Base-by-base conservation (phyloP, 2,113 vertebrate genomes). In the Nothocercus nigrocapillus region DNA sequence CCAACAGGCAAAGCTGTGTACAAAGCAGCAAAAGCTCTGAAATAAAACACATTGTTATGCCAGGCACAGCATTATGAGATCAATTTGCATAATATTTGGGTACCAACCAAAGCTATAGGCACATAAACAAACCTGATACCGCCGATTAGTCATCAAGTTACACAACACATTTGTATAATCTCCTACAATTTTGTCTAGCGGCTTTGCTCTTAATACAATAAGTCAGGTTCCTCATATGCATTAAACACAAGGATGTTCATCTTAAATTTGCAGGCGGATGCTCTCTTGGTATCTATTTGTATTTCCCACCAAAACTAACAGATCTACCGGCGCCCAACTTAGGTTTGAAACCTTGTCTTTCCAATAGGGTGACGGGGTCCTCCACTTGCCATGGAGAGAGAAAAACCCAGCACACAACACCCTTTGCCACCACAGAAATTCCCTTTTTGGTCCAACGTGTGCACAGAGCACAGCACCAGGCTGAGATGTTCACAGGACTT, bases 81-180 rank as follows among this genome's bases (percentile, higher is more conserved):
- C 72, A 38, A 93, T 95, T 66, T 84, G 51, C 68, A 80, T 70
- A 79, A 79, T 87, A 72, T 84, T 80, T 80, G 45, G 30, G 62
- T 83, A 79, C 56, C 44, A 61, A 75, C 44, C 2, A 3, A 58
- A 87, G 78, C 73, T 70, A 59, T 22, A 66, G 58, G 78, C 40
- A 40, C 56, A 83, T 80, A 87, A 92, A 89, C 82, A 92, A 53
- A 79, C 49, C 79, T 90, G 11, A 83, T 47, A 21, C 27, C 30
- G 62, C 64, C 83, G 68, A 75, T 90, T 93, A 87, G 75, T 87
- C 87, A 83, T 86, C 44, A 79, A 30, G 56, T 76, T 90, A 80
- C 17, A 32, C 83, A 84, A 83, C 22, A 7, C 34, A 70, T 90
- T 87, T 83, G 11, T 69, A 75, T 53, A 61, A 69, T 80, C 68